Conservation (phyloP, 2,888 invertebrate genomes). For the Cactoblastis cactorum region DNA sequence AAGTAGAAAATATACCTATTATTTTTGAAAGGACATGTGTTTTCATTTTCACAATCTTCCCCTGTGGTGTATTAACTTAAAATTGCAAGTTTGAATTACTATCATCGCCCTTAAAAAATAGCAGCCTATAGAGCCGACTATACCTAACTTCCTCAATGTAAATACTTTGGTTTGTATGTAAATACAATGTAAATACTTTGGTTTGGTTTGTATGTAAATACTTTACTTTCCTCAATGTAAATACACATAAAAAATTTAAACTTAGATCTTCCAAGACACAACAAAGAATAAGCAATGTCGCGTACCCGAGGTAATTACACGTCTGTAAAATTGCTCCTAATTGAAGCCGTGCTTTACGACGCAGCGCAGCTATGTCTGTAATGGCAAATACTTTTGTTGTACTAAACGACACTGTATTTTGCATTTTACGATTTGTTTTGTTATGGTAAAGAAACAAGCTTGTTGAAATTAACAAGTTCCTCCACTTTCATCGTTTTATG, state of each 20-base stretch:
- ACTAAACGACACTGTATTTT: conserved; percentile 16
- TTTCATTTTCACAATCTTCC: no score
- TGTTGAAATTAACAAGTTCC: neutral
- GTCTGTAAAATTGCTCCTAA: conserved; percentile 52
- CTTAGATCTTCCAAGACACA: conserved; percentile 26
- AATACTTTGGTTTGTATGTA: no score
- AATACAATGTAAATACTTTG: no score
- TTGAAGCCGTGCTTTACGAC: conserved; percentile 41
- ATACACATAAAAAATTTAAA: neutral
- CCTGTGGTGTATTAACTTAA: no score
- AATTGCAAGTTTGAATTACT: no score
- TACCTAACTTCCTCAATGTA: no score
- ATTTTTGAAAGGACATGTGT: no score
- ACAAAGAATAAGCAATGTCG: conserved; percentile 47
- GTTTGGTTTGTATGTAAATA: neutral
- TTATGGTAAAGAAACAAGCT: neutral
- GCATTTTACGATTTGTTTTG: conserved; percentile 9
- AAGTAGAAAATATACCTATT: no score
- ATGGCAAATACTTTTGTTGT: conserved; percentile 31
- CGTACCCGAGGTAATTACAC: conserved; percentile 47
- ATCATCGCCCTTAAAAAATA: no score
- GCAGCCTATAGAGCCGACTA: no score
- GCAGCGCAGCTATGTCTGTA: conserved; percentile 32
- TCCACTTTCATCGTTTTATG: neutral
- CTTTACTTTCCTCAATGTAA: neutral